These are phyloP conservation scores for Coleophora deauratella DNA, from an alignment of 2,888 invertebrate species.

Conservation along the genomic window DNA sequence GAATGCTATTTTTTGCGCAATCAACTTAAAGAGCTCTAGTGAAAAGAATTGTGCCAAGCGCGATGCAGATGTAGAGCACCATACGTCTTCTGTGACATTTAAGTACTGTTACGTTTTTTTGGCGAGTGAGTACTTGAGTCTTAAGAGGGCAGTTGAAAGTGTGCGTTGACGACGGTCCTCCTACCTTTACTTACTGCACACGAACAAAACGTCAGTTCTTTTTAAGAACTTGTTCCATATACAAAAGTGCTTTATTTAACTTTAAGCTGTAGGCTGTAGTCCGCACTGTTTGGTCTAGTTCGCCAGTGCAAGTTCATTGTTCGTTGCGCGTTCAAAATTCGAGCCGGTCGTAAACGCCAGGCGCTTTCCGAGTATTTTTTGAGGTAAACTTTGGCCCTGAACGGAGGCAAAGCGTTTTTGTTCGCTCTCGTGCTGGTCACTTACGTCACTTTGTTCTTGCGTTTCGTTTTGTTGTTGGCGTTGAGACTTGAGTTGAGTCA, in stretches of 20 bases:
- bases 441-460: constrained; percentile 54
- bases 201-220: constrained; percentile 38
- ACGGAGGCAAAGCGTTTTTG: constrained; percentile 49
- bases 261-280: constrained; percentile 15
- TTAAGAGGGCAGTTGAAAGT: constrained; percentile 22
- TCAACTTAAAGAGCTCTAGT: no score
- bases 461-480: constrained; percentile 65
- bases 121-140: constrained; percentile 17
- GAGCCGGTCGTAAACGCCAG: constrained; percentile 52
- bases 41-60: background rate
- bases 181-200: constrained; percentile 33
- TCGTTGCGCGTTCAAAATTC: constrained; percentile 31
- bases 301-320: constrained; percentile 71
- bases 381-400: constrained; percentile 43
- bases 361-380: constrained; percentile 42
- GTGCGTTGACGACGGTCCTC: constrained; percentile 39
- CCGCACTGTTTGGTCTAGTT: constrained; percentile 68
- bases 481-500: constrained; percentile 69
- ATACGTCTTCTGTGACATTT: constrained; percentile 22
- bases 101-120: constrained; percentile 26
- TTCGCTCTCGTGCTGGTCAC: constrained; percentile 39
- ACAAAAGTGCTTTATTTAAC: constrained; percentile 37
- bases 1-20: constrained; percentile 4
- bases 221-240: constrained; percentile 47
- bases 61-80: constrained; percentile 1